phyloP scores from a whole-genome alignment of 1,140 invertebrate genomes.

The Paracyclopina nana region DNA sequence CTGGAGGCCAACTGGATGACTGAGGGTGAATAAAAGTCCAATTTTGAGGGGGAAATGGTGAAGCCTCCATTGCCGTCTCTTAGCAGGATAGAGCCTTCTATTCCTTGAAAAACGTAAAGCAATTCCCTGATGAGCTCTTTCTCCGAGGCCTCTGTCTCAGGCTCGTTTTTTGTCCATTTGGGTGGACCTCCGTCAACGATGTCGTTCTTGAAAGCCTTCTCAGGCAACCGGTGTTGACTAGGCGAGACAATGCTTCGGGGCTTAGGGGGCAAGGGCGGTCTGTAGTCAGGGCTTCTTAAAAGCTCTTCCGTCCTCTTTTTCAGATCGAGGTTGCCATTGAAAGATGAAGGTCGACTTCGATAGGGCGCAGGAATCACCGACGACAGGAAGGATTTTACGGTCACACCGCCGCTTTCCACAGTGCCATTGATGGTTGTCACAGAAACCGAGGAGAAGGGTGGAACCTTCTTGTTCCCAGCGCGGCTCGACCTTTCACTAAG shows the following conservation, averaged over 20 bases:
- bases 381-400: too few relatives aligned
- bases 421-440: too few relatives aligned
- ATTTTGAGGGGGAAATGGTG: slow-evolving; percentile 37
- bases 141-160: slow-evolving; percentile 26
- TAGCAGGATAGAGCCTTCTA: slow-evolving; percentile 49
- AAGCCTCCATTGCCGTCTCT: slow-evolving; percentile 40
- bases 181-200: too few relatives aligned
- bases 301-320: too few relatives aligned
- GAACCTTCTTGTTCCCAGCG: too few relatives aligned
- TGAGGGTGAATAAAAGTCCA: slow-evolving; percentile 29
- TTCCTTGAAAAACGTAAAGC: slow-evolving; percentile 59
- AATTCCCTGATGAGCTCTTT: slow-evolving; percentile 46
- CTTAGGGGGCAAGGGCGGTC: not conserved
- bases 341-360: too few relatives aligned
- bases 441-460: too few relatives aligned
- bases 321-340: too few relatives aligned
- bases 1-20: slow-evolving; percentile 36
- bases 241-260: not conserved
- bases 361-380: too few relatives aligned
- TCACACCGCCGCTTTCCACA: too few relatives aligned
- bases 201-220: slow-evolving; percentile 3
- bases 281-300: not conserved
- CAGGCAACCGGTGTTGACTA: not conserved
- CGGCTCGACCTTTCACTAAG: too few relatives aligned
- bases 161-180: too few relatives aligned